Base-by-base conservation (phyloP, 1,140 invertebrate genomes). In the Streblospio benedicti region DNA sequence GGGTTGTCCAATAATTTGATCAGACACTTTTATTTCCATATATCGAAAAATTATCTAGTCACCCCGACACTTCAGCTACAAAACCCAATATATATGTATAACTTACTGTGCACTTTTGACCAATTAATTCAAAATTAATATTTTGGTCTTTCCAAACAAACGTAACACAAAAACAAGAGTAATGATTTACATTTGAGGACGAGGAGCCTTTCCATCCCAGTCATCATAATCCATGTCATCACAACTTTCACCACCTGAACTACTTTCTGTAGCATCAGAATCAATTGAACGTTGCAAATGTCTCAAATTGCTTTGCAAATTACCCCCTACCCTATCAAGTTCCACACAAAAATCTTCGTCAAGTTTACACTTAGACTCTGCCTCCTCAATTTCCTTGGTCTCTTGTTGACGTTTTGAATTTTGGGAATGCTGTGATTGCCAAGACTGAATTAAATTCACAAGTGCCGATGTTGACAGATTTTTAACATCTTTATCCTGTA, bases 181-280 rank as follows among this genome's bases (percentile, higher is more conserved):
- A 32, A 5, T 25, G 32, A 61, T 55, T 65, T 63, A 69, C 66
- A 72, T 63, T 44, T 18, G 27, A 65, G 71, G 18, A 35, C 41
- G 44, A 35, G 50, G 49, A 56, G 50, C 25, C 57, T 53, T 52
- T 18, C 31, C 50, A 31, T 52, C 50, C 50, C 50, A 52, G 9
- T 57, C 62, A 23, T 60, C 65, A 31, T 52, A 61, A 47, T 90
- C 85, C 76, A 86, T 83, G 77, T 96, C 92, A 79, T 95, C 91
- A 78, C 88, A 89, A 68, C 90, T 93, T 75, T 95, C 92, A 31
- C 89, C 90, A 41, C 91, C 92, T 33, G 91, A 94, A 70, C 90
- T 93, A 53, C 90, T 92, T 18, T 87, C 89, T 16, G 93, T 96
- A 16, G 89, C 91, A 80, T 96, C 92, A 18, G 91, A 93, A 78